Evolutionary conservation across 2,113 vertebrate species (phyloP), one percentile per base, ranked within the genome.

Genomic region (Urocitellus parryii): DNA sequence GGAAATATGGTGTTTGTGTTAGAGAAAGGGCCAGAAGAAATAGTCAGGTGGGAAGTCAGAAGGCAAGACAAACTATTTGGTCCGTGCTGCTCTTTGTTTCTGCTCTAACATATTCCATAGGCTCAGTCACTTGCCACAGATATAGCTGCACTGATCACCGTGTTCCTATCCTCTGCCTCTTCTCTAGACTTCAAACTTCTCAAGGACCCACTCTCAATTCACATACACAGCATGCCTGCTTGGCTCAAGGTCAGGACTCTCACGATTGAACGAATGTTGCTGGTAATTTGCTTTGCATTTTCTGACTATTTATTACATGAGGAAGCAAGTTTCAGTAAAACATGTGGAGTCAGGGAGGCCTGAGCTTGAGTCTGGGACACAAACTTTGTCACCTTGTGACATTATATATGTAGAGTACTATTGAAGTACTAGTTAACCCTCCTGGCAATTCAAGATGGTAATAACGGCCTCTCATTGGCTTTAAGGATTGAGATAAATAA

Each of bases 121-220:
- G 45, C 34, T 18, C 4, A 39, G 25, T 18, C 18, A 14, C 11
- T 25, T n/a, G 14, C 0, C 0, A 6, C 1, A 8, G 20, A 48
- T 4, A 1, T 0, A 20, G 29, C 32, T 56, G 4, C 18, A 3
- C 11, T 61, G 20, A 84, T 5, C 2, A 17, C 2, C 1, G 17
- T 0, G 0, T 0, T 42, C n/a, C 7, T 0, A 9, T 24, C 70
- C 51, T 39, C 63, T 45, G 25, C 37, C n/a, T 42, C 32, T 39
- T 51, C 16, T 20, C 11, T 32, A n/a, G 3, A 58, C 20, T 32
- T 32, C 29, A 25, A 65, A 4, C 17, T 42, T 67, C 63, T 63
- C 20, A 45, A 56, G 56, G 8, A n/a, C 8, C 4, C 13, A 17
- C 20, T 72, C 24, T 67, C 68, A 4, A 3, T 39, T 56, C 27